Evolutionary conservation across 2,888 invertebrate species (phyloP), one percentile per base, ranked within the genome.

Genomic region (Morpho achilles): DNA sequence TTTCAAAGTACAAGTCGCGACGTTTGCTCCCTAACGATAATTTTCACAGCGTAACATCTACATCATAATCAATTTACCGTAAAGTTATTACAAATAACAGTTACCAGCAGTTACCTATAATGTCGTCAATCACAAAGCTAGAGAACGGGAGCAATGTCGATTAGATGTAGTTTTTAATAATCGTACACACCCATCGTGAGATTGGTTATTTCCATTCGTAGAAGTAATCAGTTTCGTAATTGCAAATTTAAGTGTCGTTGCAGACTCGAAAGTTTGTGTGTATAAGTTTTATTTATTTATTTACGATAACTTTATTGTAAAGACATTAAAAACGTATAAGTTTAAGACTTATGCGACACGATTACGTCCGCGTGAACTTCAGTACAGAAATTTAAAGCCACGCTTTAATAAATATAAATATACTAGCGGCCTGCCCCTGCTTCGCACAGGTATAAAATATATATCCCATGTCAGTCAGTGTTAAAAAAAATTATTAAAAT

Each of bases 81-180:
- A 63, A 45, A 51, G 58, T 61, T 61, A 61, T 61, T 61, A 61
- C 58, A 49, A 56, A 58, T 53, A 59, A 63, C 42, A 43, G 42
- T 43, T 43, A 43, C 42, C 32, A 32, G 32, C 60, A 51, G 63
- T 63, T 58, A 61, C 9, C 50, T 40, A 50, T 53, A 43, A 54
- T 61, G 56, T 61, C 47, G 50, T 51, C 55, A 58, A 58, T 56
- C 50, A 53, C 55, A 48, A 50, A 56, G 23, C 45, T 40, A 46
- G 46, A 46, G 46, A 54, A 48, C 47, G 48, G 54, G 47, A 48
- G 54, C 48, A 46, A 16, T 16, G 42, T 53, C 22, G 53, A n/a
- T 54, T 42, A 41, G n/a, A 54, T 32, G 47, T 48, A 54, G 48
- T 48, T 48, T 53, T 54, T 54, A 54, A 54, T 54, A 48, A 54